phyloP scores from a whole-genome alignment of 2,113 vertebrate genomes.

The Rhagologus leucostigma region DNA sequence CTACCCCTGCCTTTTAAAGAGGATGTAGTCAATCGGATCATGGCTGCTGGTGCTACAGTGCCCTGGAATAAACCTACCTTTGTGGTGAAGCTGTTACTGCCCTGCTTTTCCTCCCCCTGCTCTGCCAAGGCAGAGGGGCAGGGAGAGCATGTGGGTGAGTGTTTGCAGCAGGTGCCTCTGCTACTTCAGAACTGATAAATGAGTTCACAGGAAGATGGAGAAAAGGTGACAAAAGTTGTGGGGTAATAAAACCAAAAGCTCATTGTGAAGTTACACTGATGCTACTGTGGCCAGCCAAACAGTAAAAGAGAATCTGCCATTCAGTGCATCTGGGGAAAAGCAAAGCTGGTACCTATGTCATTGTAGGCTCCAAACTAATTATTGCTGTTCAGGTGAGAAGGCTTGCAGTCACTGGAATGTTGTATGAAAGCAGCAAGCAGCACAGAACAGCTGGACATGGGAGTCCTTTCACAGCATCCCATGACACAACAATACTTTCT shows the following conservation, averaged over 20 bases:
- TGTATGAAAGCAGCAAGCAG: neutral
- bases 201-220: neutral
- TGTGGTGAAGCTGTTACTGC: neutral
- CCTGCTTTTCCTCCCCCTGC: neutral
- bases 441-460: neutral
- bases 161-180: neutral
- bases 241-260: neutral
- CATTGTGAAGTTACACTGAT: neutral
- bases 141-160: too few species aligned
- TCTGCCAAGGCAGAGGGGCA: neutral
- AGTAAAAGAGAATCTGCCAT: neutral
- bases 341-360: neutral
- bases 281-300: neutral
- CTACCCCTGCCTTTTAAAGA: neutral
- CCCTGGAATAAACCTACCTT: neutral
- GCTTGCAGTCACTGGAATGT: fast-evolving
- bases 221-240: neutral
- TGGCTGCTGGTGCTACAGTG: neutral
- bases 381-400: neutral
- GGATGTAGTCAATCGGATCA: fast-evolving
- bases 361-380: fast-evolving
- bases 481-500: fast-evolving
- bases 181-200: fast-evolving
- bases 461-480: neutral
- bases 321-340: neutral